Evolutionary conservation across 1,140 invertebrate genomes (phyloP).

Genomic region (Magallana angulata): DNA sequence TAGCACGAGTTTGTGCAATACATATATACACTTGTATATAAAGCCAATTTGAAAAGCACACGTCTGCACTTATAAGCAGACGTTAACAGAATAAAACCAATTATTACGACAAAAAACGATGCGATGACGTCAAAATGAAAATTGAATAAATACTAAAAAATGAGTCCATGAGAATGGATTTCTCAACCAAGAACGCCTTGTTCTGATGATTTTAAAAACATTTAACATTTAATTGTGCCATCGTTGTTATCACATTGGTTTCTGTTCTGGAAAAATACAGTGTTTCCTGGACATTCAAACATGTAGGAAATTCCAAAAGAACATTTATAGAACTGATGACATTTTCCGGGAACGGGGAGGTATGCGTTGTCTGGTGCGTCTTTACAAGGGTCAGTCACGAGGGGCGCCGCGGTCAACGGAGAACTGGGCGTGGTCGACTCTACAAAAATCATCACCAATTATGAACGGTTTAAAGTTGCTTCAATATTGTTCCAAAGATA

Average conservation of each 20-base stretch:
- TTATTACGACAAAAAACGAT: conserved; percentile 24
- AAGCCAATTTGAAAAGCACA: not conserved
- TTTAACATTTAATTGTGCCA: conserved; percentile 48
- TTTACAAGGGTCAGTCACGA: conserved; percentile 48
- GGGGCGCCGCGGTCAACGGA: not conserved
- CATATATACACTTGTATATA: not conserved
- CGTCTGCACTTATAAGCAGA: not conserved
- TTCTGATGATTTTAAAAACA: not conserved
- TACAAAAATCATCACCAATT: not conserved
- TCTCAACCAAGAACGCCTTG: not conserved
- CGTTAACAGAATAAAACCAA: not conserved
- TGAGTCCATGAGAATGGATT: conserved; percentile 20
- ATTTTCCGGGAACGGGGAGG: conserved; percentile 53
- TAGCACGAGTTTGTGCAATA: not conserved
- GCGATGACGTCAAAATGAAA: not conserved
- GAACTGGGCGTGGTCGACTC: not conserved
- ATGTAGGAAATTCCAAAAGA: conserved; percentile 51
- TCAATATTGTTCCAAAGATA: no score
- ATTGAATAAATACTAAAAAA: conserved; percentile 16
- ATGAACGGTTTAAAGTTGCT: no score
- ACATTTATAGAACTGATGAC: conserved; percentile 55
- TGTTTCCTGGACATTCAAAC: conserved; percentile 50
- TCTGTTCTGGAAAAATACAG: conserved; percentile 45
- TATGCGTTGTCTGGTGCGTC: conserved; percentile 45
- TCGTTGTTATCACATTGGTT: conserved; percentile 55